Evolutionary conservation across 2,888 invertebrate genomes (phyloP), one percentile per base, ranked within the genome.

Genomic region (Lithophane ornitopus): DNA sequence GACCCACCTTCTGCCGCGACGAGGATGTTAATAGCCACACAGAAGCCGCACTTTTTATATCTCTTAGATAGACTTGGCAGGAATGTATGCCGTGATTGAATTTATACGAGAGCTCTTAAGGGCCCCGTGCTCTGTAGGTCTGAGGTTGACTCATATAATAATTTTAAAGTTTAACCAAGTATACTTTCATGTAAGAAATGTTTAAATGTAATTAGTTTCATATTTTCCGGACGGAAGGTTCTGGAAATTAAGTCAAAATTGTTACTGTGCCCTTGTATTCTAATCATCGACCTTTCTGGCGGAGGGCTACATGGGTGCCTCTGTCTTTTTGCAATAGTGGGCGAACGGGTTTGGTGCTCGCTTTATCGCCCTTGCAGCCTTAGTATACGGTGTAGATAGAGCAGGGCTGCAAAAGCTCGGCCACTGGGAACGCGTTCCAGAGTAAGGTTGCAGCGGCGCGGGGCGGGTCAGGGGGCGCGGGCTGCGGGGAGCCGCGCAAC

Each of bases 341-440:
- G 85, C 85, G 86, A 93, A 94, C 94, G 88, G 92, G 94, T 94
- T 94, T 90, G 80, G 85, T 89, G 90, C 90, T 90, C 88, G 86
- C 91, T 92, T 91, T 91, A 92, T 92, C 91, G 93, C 93, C 92
- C 91, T 94, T 93, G 92, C 91, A 91, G 89, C 91, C 91, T 91
- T 91, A 91, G 91, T 91, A 91, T 91, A 87, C 88, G 84, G 85
- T 91, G 87, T 89, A 92, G 92, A 90, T 90, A 92, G 92, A 91
- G 90, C 90, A 91, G 92, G 91, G 91, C 91, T 92, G 91, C 92
- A 92, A 95, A 95, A 95, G 94, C 94, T 95, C 90, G 91, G 90
- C 90, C 91, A 89, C 88, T 90, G 92, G 94, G 93, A 93, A 90
- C 89, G 88, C 90, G 89, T 89, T 90, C 89, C 91, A 90, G 91